Evolutionary conservation across 2,888 invertebrate species (phyloP).

Genomic region (Melanostoma mellinum): DNA sequence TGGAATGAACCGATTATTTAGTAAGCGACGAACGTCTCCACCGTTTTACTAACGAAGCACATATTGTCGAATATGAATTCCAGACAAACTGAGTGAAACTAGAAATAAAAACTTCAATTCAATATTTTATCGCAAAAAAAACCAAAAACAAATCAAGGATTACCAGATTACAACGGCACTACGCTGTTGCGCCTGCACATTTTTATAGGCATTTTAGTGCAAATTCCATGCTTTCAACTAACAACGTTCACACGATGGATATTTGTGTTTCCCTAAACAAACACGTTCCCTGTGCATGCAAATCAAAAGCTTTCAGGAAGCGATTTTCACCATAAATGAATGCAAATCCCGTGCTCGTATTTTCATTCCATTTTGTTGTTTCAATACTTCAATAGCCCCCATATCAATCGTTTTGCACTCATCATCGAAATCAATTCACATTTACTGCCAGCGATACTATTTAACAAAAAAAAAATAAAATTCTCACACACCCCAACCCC

Average conservation of each 20-base stretch:
- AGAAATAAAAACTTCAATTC: background rate
- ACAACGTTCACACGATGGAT: slow-evolving; percentile 14
- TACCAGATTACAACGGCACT: background rate
- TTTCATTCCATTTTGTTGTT: slow-evolving; percentile 1
- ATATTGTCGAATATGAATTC: too few species aligned
- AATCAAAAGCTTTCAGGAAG: slow-evolving; percentile 42
- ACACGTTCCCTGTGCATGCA: slow-evolving; percentile 6
- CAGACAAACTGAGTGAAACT: too few species aligned
- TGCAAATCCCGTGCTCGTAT: slow-evolving; percentile 30
- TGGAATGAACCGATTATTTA: too few species aligned
- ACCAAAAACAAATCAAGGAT: background rate
- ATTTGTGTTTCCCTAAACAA: slow-evolving; percentile 1
- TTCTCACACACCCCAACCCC: too few species aligned
- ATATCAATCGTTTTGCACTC: slow-evolving; percentile 36
- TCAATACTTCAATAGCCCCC: background rate
- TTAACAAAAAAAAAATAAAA: background rate
- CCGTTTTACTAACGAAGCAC: too few species aligned
- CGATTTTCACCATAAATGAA: slow-evolving; percentile 28
- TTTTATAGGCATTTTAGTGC: background rate
- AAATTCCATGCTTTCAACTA: slow-evolving; percentile 16
- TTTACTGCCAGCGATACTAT: slow-evolving; percentile 12
- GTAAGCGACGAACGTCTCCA: too few species aligned
- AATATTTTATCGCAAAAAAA: background rate
- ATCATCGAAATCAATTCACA: slow-evolving; percentile 39
- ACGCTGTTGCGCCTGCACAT: background rate